phyloP scores from a whole-genome alignment of 2,888 invertebrate genomes.

The Dioctria rufipes region DNA sequence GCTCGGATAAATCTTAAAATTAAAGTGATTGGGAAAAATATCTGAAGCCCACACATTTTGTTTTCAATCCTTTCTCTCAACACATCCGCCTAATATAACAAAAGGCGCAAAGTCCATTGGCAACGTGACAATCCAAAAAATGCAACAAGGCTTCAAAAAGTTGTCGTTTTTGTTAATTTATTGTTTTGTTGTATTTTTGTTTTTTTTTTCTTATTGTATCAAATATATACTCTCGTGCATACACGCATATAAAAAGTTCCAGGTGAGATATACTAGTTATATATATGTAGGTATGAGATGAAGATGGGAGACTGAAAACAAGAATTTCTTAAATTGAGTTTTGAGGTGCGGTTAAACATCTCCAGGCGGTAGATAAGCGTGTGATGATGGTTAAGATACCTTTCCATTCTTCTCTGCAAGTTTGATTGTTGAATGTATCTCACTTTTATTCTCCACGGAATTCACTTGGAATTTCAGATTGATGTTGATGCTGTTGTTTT shows the following conservation, averaged over 20 bases:
- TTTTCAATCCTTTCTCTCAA: conserved; percentile 5
- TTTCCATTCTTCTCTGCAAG: conserved; percentile 43
- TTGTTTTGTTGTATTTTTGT: conserved; percentile 5
- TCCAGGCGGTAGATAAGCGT: conserved; percentile 52
- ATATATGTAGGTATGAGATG: neutral
- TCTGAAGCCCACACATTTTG: conserved; percentile 41
- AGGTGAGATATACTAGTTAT: conserved; percentile 23
- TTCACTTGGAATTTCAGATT: conserved; percentile 52
- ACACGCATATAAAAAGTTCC: conserved; percentile 39
- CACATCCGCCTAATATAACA: conserved; percentile 42
- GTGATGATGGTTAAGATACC: conserved; percentile 53
- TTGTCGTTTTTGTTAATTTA: conserved; percentile 26
- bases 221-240: too few relatives aligned
- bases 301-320: conserved; percentile 41
- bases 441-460: conserved; percentile 54
- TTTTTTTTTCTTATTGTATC: conserved; percentile 4
- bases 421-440: conserved; percentile 46
- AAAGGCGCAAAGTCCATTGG: conserved; percentile 25
- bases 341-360: conserved; percentile 52
- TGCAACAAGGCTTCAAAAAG: conserved; percentile 33
- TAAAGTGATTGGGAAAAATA: neutral
- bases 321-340: conserved; percentile 53
- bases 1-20: conserved; percentile 8
- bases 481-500: conserved; percentile 35
- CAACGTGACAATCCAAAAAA: conserved; percentile 50